These are phyloP conservation scores for Drosophila pseudotalamancana DNA, from an alignment of 2,888 invertebrate species.

Conservation along the genomic window DNA sequence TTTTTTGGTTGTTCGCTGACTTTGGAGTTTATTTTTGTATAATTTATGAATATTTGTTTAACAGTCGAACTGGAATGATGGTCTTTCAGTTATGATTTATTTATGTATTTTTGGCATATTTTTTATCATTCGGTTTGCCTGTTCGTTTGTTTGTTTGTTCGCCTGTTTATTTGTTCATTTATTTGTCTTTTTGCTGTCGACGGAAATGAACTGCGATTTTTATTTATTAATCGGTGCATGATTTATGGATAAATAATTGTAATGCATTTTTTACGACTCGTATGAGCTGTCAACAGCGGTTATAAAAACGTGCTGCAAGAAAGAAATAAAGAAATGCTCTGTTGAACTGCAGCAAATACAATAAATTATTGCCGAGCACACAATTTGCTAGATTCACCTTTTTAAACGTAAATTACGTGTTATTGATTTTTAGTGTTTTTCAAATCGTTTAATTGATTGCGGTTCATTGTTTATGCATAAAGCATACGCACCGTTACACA, in stretches of 20 bases:
- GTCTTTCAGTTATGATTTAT: conserved; percentile 65
- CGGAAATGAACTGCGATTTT: conserved; percentile 77
- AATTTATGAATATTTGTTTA: conserved; percentile 63
- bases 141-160: conserved; percentile 31
- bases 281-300: conserved; percentile 41
- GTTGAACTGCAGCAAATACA: neutral
- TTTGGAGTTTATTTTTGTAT: conserved; percentile 40
- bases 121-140: conserved; percentile 31
- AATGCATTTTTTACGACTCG: conserved; percentile 46
- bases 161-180: conserved; percentile 41
- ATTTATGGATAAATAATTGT: conserved; percentile 72
- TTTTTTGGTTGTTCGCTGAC: conserved; percentile 12
- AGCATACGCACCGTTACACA: conserved; percentile 55
- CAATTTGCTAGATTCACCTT: neutral
- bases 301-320: conserved; percentile 6
- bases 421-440: neutral
- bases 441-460: neutral
- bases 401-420: neutral
- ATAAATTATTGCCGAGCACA: conserved; percentile 28
- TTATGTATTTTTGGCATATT: conserved; percentile 52
- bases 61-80: conserved; percentile 36
- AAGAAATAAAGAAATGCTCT: neutral
- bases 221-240: conserved; percentile 73
- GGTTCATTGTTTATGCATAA: neutral
- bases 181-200: conserved; percentile 66